Conservation (phyloP, 2,888 invertebrate species). For the Digitonthophagus gazella region DNA sequence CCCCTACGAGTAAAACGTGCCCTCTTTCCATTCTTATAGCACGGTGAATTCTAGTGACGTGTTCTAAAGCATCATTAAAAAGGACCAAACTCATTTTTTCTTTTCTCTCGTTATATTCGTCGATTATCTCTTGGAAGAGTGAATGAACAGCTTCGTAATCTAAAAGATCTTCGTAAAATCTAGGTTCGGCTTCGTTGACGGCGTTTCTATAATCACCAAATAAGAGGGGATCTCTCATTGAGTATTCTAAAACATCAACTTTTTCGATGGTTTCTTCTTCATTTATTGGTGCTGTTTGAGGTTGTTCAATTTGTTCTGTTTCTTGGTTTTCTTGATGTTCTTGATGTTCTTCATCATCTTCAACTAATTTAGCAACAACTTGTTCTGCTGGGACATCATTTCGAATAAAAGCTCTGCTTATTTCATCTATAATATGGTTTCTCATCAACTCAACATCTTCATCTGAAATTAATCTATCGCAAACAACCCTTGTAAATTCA, state of each 20-base stretch:
- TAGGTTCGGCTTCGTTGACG: conserved; percentile 71
- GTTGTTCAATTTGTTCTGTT: conserved; percentile 23
- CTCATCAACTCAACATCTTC: conserved; percentile 65
- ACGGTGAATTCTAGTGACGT: conserved; percentile 83
- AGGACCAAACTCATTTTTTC: conserved; percentile 77
- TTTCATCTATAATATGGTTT: conserved; percentile 58
- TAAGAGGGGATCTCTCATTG: conserved; percentile 76
- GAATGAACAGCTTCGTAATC: conserved; percentile 89
- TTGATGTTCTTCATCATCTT: conserved; percentile 32
- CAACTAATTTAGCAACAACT: conserved; percentile 25
- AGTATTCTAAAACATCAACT: conserved; percentile 60
- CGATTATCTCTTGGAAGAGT: conserved; percentile 85
- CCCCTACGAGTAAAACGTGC: conserved; percentile 82
- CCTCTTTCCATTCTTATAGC: conserved; percentile 80
- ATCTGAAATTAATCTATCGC: conserved; percentile 76
- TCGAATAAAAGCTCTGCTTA: too few species aligned
- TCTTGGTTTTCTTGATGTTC: conserved; percentile 31
- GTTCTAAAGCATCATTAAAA: conserved; percentile 90
- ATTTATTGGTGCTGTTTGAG: conserved; percentile 27
- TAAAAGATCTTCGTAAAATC: conserved; percentile 84
- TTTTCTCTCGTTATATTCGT: conserved; percentile 78
- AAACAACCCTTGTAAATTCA: conserved; percentile 83
- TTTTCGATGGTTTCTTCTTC: conserved; percentile 51
- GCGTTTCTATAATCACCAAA: conserved; percentile 89
- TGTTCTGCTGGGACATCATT: conserved; percentile 27